These are phyloP conservation scores for Mizuhopecten yessoensis DNA, from an alignment of 1,140 invertebrate genomes.

Conservation along the genomic window DNA sequence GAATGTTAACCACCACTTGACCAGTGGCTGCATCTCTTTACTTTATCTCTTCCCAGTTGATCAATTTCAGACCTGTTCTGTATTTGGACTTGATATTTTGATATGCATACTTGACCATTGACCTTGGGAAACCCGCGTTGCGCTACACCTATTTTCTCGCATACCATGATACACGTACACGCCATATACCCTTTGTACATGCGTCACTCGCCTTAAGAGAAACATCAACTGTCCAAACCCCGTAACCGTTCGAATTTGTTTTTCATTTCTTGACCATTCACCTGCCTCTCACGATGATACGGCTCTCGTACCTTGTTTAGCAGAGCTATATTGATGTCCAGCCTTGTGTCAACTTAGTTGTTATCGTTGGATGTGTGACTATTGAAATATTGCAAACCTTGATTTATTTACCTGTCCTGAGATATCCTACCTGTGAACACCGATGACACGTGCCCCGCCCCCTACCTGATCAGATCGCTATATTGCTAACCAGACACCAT, in stretches of 20 bases:
- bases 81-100: not conserved
- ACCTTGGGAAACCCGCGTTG: not conserved
- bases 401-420: slow-evolving; percentile 21
- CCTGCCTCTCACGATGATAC: not conserved
- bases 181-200: not conserved
- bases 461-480: slow-evolving; percentile 12
- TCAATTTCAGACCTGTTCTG: not conserved
- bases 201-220: not conserved
- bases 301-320: not conserved
- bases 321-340: not conserved
- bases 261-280: slow-evolving; percentile 27
- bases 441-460: slow-evolving; percentile 27
- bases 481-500: not conserved
- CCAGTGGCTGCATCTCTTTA: not conserved
- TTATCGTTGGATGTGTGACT: not conserved
- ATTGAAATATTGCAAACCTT: slow-evolving; percentile 2
- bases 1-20: not conserved
- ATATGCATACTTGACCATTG: slow-evolving; percentile 1
- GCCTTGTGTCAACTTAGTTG: not conserved
- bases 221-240: not conserved
- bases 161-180: not conserved
- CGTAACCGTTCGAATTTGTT: slow-evolving; percentile 3
- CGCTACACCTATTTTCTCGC: too few species aligned
- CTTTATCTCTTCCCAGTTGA: not conserved
- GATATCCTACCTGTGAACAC: not conserved